Evolutionary conservation across 2,888 invertebrate genomes (phyloP), one percentile per base, ranked within the genome.

Genomic region (Yponomeuta malinellus): DNA sequence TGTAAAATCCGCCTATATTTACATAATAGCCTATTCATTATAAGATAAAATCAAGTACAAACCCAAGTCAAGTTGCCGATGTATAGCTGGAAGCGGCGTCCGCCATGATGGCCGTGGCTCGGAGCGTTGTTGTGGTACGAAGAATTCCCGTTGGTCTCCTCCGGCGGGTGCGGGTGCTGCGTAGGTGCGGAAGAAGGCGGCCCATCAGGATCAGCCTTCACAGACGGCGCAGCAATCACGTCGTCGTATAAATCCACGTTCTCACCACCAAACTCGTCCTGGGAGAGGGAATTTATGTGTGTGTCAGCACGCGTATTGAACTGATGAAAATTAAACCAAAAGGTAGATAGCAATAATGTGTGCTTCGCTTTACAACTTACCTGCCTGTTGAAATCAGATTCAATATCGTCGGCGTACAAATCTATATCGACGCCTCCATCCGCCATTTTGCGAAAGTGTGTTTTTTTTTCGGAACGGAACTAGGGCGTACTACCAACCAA

Each of bases 31-130:
- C 82, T 85, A 87, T 78, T 33, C 43, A 43, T 43, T 59, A 81
- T 82, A 79, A 89, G 78, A 78, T 77, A 89, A 87, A 89, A 85
- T 89, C 79, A 81, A 78, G 88, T 91, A 90, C 94, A 93, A 94
- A 98, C 98, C 99, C 99, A 99, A 79, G 99, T 98, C 77, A 99
- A 94, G 93, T 99, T 99, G 81, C 99, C 99, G 82, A 99, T 96
- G 92, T 99, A 99, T 68, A 98, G 94, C 87, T 98, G 98, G 87
- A 96, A 96, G 82, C 97, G 95, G 81, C 97, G 94, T 75, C 94
- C 94, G 89, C 95, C 95, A 78, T 96, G 95, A 87, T 95, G 91
- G 83, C 95, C 95, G 75, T 95, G 95, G 82, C 93, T 95, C 81
- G 95, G 95, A 77, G 94, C 95, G 86, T 94, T 93, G 89, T 95